These are phyloP conservation scores for Drosophila ogumai DNA, from an alignment of 1,140 invertebrate genomes.

Conservation along the genomic window DNA sequence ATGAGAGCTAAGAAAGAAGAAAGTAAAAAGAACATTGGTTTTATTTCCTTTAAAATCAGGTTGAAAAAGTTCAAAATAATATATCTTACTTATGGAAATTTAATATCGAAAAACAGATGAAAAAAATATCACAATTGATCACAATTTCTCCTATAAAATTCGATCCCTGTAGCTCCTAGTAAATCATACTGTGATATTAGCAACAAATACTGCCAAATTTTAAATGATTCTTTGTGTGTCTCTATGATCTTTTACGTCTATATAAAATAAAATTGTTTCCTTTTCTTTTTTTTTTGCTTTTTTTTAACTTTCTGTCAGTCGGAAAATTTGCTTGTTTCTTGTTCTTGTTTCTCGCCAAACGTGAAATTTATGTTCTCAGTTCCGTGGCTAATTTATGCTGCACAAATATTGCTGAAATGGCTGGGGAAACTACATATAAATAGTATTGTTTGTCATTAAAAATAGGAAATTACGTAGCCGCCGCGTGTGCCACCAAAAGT, in stretches of 20 bases:
- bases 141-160: neutral
- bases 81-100: too few relatives aligned
- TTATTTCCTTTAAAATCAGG: neutral
- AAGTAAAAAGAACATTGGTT: neutral
- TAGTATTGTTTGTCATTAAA: constrained; percentile 36
- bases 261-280: constrained; percentile 24
- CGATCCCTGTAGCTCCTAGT: constrained; percentile 9
- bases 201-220: constrained; percentile 2
- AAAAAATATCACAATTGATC: neutral
- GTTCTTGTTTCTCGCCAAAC: constrained; percentile 31
- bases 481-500: constrained; percentile 50
- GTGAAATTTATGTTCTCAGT: constrained; percentile 58
- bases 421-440: constrained; percentile 20
- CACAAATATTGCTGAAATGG: constrained; percentile 11
- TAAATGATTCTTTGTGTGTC: constrained; percentile 17
- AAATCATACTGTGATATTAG: constrained; percentile 33
- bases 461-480: constrained; percentile 73
- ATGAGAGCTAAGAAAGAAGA: neutral
- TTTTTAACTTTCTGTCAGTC: constrained; percentile 35
- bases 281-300: constrained; percentile 20
- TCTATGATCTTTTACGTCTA: constrained; percentile 13
- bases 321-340: constrained; percentile 33
- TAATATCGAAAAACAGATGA: too few relatives aligned
- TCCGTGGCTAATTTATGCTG: constrained; percentile 50
- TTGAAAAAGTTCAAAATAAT: too few relatives aligned